Base-by-base conservation (phyloP, 2,113 vertebrate genomes). In the Butorides virescens region DNA sequence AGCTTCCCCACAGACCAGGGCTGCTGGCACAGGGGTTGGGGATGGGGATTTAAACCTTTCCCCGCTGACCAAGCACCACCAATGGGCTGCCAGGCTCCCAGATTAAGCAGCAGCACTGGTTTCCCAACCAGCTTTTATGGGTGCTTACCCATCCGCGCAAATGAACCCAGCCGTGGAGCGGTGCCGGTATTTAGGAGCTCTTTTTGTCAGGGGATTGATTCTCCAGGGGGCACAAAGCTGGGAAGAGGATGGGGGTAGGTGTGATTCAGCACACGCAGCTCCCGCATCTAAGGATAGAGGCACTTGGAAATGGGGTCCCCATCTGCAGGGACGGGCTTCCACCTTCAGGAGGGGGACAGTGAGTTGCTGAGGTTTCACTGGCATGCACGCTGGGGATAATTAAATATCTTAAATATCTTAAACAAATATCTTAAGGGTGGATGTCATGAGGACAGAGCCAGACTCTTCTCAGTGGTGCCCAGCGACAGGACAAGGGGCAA, bases 111-210 rank as follows among this genome's bases (percentile, higher is more conserved):
- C 75, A 82, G 61, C 81, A 23, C 80, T 86, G 84, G 67, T 89
- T 95, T 94, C 72, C 63, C 58, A 95, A 92, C 71, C 97, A 61
- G 94, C 97, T 98, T 99, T 99, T 99, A 97, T 98, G 93, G 97
- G 83, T 98, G 98, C 90, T 98, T 98, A 98, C 26, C 98, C 98
- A 98, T 73, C 98, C 96, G 56, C 96, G 73, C 96, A 98, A 98
- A 99, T 98, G 97, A 90, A 97, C 95, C 97, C 98, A 98, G 97
- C 66, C 96, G 9, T 93, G 96, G 95, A 98, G 96, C 70, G 37
- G 95, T 94, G 97, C 96, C 20, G 10, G 95, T 90, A 66, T 96
- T 95, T 78, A 72, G 86, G 82, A 95, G 65, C 75, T 29, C 18
- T 81, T 97, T 98, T 98, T 98, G 97, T 98, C 93, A 91, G 15